Evolutionary conservation across 1,140 invertebrate species (phyloP), one percentile per base, ranked within the genome.

Genomic region (Pectinophora gossypiella): DNA sequence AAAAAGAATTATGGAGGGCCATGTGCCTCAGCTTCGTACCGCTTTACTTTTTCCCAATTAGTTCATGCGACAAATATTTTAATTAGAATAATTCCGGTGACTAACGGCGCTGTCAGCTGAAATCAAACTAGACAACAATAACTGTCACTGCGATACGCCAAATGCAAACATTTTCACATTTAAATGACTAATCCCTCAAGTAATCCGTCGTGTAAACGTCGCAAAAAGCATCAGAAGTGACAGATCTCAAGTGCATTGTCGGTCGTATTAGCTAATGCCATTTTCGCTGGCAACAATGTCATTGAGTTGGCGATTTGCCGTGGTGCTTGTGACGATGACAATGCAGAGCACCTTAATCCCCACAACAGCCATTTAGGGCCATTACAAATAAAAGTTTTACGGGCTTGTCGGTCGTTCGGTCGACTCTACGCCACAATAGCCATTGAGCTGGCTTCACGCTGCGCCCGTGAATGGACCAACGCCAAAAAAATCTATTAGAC

Each of bases 401-500:
- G 69, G 71, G 59, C 72, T 6, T 10, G 61, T 52, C 61, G 75
- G 63, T 67, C 19, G 32, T 6, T 16, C 35, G 35, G 9, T 64
- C 71, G 64, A 57, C 65, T 72, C 63, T 70, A 69, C 64, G 68
- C 70, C 68, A 84, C 78, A 85, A 84, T 86, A 57, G 69, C 76
- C 75, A 83, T 84, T 84, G 67, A 83, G 67, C 72, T 66, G 77
- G 60, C 70, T 69, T 70, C 83, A 83, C 74, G 83, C 83, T 85
- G 83, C 44, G 83, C 59, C 49, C 64, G 69, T 86, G 83, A 86
- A 86, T 86, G 83, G 76, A 68, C 67, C 52, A 72, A 55, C 68
- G 72, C 64, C 67, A 70, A 85, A 86, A 86, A 86, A 86, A 86
- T 78, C 74, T 86, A 86, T 86, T 85, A 86, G 83, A 75, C 76